Conservation (phyloP, 2,888 invertebrate genomes). For the Caenorhabditis becei region DNA sequence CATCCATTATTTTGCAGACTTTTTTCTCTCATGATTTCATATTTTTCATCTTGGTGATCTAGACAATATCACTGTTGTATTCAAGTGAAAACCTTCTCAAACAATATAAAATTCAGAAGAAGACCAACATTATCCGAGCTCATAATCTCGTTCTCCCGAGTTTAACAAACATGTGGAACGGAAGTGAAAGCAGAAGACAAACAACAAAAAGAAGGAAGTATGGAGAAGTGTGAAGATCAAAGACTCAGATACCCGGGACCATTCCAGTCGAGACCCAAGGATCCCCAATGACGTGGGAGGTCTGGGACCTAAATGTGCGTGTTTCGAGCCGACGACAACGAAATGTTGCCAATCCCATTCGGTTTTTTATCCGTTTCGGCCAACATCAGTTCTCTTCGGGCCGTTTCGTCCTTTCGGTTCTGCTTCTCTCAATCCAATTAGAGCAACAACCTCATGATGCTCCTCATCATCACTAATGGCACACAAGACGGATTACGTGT, state of each 20-base stretch:
- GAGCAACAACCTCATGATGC: slow-evolving; percentile 48
- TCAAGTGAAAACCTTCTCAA: too few relatives aligned
- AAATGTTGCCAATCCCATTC: slow-evolving; percentile 36
- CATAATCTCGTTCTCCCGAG: too few relatives aligned
- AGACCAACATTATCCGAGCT: too few relatives aligned
- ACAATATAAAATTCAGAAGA: too few relatives aligned
- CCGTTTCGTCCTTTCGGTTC: background rate
- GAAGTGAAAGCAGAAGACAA: too few relatives aligned
- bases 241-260: too few relatives aligned
- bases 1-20: too few relatives aligned
- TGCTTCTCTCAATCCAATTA: slow-evolving; percentile 37
- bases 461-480: slow-evolving; percentile 42
- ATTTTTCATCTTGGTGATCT: too few relatives aligned
- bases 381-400: slow-evolving; percentile 33
- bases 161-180: background rate
- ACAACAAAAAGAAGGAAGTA: background rate
- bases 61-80: too few relatives aligned
- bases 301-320: slow-evolving; percentile 33
- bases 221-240: slow-evolving; percentile 6
- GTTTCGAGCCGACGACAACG: background rate
- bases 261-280: too few relatives aligned
- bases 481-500: slow-evolving; percentile 18
- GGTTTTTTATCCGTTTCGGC: slow-evolving; percentile 16
- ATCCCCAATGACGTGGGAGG: slow-evolving; percentile 25
- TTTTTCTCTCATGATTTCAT: too few relatives aligned